These are phyloP conservation scores for Leistus spinibarbis DNA, from an alignment of 2,888 invertebrate genomes.

Conservation along the genomic window DNA sequence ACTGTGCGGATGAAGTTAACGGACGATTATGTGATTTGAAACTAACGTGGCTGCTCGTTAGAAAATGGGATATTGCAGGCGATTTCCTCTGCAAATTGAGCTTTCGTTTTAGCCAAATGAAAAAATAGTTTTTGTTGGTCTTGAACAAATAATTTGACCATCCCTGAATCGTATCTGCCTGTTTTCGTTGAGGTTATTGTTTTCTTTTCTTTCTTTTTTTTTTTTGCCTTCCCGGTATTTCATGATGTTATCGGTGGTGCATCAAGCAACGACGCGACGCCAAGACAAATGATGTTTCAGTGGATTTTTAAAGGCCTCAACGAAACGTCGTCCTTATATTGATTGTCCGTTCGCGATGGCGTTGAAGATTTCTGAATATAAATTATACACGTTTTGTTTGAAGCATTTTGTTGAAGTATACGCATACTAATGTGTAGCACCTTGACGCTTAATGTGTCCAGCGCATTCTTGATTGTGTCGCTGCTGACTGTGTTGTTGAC, in stretches of 20 bases:
- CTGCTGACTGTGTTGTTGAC: neutral
- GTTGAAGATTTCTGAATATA: conserved; percentile 22
- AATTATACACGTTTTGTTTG: conserved; percentile 25
- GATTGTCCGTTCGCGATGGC: conserved; percentile 46
- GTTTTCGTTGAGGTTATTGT: neutral
- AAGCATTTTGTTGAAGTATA: conserved; percentile 22
- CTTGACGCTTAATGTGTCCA: neutral
- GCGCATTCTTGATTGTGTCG: conserved; percentile 17
- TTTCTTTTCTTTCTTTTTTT: too few relatives aligned
- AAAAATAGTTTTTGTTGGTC: neutral
- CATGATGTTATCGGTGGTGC: conserved; percentile 48
- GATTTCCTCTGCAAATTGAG: neutral
- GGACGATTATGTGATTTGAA: neutral
- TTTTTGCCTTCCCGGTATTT: neutral
- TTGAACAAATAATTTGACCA: too few relatives aligned
- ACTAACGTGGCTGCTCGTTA: neutral
- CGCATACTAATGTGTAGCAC: neutral
- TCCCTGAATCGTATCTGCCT: too few relatives aligned
- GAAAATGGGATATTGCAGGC: neutral
- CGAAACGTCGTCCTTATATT: conserved; percentile 43
- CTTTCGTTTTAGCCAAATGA: neutral
- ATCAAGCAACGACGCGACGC: conserved; percentile 44
- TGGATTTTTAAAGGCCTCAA: conserved; percentile 50
- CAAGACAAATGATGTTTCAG: conserved; percentile 52
- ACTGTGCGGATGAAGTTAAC: neutral